These are phyloP conservation scores for Notolepis coatsorum DNA, from an alignment of 2,797 vertebrate species.

Conservation along the genomic window DNA sequence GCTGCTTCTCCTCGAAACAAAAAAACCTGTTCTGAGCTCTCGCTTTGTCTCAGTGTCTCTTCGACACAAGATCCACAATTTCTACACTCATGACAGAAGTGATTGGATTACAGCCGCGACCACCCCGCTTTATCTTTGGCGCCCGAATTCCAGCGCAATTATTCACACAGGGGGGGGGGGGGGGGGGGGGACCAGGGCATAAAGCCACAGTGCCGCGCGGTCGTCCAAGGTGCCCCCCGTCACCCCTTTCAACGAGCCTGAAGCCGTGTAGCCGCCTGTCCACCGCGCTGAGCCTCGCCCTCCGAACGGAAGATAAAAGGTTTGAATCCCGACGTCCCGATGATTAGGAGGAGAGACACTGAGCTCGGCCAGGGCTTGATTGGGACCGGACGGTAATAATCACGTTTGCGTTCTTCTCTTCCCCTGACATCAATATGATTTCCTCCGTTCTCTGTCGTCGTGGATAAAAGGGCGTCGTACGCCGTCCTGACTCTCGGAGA, in stretches of 20 bases:
- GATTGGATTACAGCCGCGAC: constrained; percentile 77
- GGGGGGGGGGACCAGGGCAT: constrained; percentile 67
- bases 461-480: constrained; percentile 20
- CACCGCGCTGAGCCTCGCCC: constrained; percentile 57
- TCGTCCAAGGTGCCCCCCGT: constrained; percentile 70
- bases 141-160: constrained; percentile 74
- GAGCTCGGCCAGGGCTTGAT: constrained; percentile 70
- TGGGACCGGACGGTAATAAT: constrained; percentile 80
- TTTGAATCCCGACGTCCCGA: constrained; percentile 73
- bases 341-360: constrained; percentile 76
- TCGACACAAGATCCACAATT: constrained; percentile 61
- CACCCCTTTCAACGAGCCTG: constrained; percentile 61
- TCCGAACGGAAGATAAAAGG: constrained; percentile 74
- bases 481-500: constrained; percentile 51
- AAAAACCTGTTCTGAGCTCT: constrained; percentile 23
- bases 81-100: constrained; percentile 63
- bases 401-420: constrained; percentile 80
- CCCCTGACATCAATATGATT: constrained; percentile 59
- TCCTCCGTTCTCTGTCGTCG: constrained; percentile 59
- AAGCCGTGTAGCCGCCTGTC: constrained; percentile 50
- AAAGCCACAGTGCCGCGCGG: constrained; percentile 49
- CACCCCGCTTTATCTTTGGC: constrained; percentile 69
- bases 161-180: constrained; percentile 72
- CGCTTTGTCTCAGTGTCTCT: constrained; percentile 52
- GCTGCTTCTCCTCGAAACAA: constrained; percentile 34